Percentiles rank a stretch among this genome's conserved stretches.
These are phyloP conservation scores for Lutraria lutraria DNA, from an alignment of 2,888 invertebrate species.

Conservation along the genomic window DNA sequence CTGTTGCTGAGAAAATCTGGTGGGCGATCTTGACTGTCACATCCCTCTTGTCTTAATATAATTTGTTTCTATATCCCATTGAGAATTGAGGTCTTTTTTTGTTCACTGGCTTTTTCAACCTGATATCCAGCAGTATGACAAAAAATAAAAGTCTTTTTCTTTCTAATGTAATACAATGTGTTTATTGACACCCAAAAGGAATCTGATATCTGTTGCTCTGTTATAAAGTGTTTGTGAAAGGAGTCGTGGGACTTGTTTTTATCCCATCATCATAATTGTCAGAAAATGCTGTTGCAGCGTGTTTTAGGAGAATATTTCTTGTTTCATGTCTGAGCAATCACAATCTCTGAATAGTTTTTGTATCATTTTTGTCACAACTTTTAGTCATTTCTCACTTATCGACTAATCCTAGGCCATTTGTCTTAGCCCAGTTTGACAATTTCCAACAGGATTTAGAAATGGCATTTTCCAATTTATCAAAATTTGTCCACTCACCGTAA, in stretches of 20 bases:
- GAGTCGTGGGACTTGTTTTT: not conserved
- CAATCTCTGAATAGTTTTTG: not conserved
- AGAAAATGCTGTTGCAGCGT: not conserved
- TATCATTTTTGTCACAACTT: not conserved
- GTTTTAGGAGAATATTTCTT: not conserved
- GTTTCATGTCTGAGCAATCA: not conserved
- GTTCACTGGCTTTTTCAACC: too few species aligned
- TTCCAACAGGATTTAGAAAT: not conserved
- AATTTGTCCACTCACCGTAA: not conserved
- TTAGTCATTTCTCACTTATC: not conserved
- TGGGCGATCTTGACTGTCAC: too few species aligned
- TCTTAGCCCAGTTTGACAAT: not conserved
- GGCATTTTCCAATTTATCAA: conserved; percentile 12
- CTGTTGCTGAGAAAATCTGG: too few species aligned
- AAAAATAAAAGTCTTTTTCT: too few species aligned
- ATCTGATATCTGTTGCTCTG: not conserved
- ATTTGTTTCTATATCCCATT: too few species aligned
- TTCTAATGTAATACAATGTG: too few species aligned
- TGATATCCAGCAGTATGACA: too few species aligned
- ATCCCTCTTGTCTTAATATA: too few species aligned
- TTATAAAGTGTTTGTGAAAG: not conserved
- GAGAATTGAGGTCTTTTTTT: too few species aligned
- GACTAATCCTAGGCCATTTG: conserved; percentile 5
- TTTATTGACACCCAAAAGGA: not conserved
- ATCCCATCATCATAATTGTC: not conserved